Evolutionary conservation across 2,797 vertebrate species (phyloP).

Genomic region (Eremophila alpestris): DNA sequence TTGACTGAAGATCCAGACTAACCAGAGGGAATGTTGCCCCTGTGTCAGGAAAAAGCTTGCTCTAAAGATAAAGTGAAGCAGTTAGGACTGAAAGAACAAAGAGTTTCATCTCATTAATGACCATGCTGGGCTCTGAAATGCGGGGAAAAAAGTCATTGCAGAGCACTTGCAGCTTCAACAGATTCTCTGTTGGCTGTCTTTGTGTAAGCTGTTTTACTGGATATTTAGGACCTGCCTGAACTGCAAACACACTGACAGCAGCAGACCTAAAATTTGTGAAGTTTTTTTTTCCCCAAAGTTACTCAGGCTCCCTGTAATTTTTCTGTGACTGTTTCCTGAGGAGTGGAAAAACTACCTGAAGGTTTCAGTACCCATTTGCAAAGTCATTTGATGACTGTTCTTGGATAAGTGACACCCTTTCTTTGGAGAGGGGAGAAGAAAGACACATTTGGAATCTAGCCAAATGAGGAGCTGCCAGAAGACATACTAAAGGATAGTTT

Average conservation of each 20-base stretch:
- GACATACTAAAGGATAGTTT: not conserved
- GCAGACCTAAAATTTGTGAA: not conserved
- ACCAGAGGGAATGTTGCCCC: conserved; percentile 2
- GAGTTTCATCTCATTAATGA: conserved; percentile 30
- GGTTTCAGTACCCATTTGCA: not conserved
- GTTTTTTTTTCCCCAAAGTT: not conserved
- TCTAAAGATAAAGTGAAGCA: conserved; percentile 42
- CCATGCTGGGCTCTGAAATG: not conserved
- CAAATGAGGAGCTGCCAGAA: not conserved
- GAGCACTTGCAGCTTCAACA: conserved; percentile 10
- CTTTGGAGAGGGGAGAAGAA: not conserved
- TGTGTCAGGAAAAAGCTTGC: conserved; percentile 6
- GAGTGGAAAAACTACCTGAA: not conserved
- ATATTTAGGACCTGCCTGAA: not conserved
- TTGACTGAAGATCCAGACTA: conserved; percentile 1
- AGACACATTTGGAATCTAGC: not conserved
- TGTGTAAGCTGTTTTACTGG: not conserved
- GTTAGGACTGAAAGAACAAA: conserved; percentile 16
- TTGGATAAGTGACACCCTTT: not conserved
- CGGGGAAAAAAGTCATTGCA: not conserved
- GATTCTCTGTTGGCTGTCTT: not conserved
- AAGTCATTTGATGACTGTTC: not conserved
- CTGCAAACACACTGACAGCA: not conserved
- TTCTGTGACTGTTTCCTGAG: not conserved
- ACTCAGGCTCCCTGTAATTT: not conserved